These are phyloP conservation scores for Drosophila lacteicornis DNA, from an alignment of 1,140 invertebrate genomes.

Conservation along the genomic window DNA sequence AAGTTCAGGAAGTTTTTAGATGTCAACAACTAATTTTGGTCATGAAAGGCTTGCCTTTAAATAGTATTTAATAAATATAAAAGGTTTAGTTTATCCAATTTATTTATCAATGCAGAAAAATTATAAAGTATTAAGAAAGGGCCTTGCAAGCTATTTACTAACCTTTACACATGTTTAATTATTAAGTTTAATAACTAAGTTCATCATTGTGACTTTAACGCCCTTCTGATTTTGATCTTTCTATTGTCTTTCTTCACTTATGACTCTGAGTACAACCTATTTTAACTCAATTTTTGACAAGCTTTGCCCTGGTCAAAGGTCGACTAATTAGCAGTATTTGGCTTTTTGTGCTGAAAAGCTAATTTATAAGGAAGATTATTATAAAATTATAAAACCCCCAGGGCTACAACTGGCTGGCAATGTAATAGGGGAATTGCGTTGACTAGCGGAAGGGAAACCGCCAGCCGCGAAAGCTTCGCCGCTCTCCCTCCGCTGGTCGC, in stretches of 20 bases:
- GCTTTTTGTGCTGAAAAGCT: neutral
- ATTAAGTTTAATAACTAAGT: neutral
- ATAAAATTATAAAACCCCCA: slow-evolving; percentile 12
- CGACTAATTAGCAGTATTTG: slow-evolving; percentile 20
- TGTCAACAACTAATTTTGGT: no score
- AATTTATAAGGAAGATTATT: slow-evolving; percentile 13
- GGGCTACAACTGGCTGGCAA: slow-evolving; percentile 2
- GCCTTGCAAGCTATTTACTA: neutral
- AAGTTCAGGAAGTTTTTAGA: no score
- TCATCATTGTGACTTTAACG: neutral
- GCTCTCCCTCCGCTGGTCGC: slow-evolving; percentile 27
- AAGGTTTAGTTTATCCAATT: neutral
- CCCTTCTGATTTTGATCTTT: neutral
- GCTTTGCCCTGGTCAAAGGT: neutral
- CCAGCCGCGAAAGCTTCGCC: slow-evolving; percentile 1
- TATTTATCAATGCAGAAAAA: neutral
- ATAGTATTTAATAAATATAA: neutral
- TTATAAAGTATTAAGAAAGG: no score
- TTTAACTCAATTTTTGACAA: neutral
- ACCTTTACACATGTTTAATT: neutral
- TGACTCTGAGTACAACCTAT: neutral
- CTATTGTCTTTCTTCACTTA: no score
- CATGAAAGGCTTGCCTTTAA: no score
- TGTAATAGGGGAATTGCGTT: slow-evolving; percentile 15
- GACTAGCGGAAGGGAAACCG: slow-evolving; percentile 15